A percentile compares a stretch with the other conserved stretches of the same genome.
These are phyloP conservation scores for Neodiprion pinetum DNA, from an alignment of 1,140 invertebrate genomes.

Conservation along the genomic window DNA sequence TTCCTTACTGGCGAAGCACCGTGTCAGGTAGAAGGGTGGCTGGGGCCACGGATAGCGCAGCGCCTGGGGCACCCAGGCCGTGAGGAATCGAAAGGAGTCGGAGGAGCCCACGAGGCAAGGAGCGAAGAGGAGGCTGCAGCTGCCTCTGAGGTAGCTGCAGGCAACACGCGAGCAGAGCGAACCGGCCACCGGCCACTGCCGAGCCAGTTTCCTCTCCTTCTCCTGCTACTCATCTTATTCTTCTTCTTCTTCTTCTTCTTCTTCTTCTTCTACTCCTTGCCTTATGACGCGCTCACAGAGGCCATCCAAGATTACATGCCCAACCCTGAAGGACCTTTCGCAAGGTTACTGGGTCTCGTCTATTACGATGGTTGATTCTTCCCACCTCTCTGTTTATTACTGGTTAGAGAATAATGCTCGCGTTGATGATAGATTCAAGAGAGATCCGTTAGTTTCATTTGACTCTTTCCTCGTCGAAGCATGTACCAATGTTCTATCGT, in stretches of 20 bases:
- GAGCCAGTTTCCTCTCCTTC: slow-evolving; percentile 28
- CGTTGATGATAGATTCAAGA: too few species aligned
- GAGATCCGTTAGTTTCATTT: too few species aligned
- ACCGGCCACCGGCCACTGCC: slow-evolving; percentile 23
- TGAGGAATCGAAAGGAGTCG: slow-evolving; percentile 1
- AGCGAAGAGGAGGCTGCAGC: not conserved
- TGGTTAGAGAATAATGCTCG: too few species aligned
- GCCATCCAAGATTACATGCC: not conserved
- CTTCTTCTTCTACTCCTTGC: slow-evolving; percentile 20
- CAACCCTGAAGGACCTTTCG: not conserved
- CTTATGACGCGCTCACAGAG: too few species aligned
- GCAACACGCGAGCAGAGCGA: slow-evolving; percentile 45
- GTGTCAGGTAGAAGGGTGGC: slow-evolving; percentile 46
- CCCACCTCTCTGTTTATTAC: too few species aligned
- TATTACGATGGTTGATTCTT: too few species aligned
- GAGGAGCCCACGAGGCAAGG: not conserved
- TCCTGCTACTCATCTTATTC: slow-evolving; percentile 6
- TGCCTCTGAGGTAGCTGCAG: slow-evolving; percentile 43
- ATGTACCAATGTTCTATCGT: too few species aligned
- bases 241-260: too few species aligned
- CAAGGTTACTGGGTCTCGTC: not conserved
- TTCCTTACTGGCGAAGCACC: slow-evolving; percentile 34
- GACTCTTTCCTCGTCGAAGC: too few species aligned
- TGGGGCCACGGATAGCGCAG: slow-evolving; percentile 32
- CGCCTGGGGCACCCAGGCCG: not conserved